Conservation (phyloP, 2,888 invertebrate species). For the Linnaemya tessellans region DNA sequence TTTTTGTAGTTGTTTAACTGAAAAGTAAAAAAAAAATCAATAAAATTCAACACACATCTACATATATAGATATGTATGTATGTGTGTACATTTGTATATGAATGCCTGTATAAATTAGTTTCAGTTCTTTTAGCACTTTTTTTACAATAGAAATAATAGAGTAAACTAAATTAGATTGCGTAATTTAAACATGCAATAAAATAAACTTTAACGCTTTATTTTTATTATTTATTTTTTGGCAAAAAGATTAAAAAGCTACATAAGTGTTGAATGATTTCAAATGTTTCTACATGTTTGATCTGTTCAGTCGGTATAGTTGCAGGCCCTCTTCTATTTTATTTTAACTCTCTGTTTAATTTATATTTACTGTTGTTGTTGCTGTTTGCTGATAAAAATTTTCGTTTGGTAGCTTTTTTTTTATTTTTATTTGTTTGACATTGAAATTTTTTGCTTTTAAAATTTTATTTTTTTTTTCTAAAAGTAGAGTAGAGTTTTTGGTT, state of each 20-base stretch:
- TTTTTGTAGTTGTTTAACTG: background rate
- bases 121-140: slow-evolving; percentile 13
- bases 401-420: background rate
- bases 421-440: slow-evolving; percentile 63
- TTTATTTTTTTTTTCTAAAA: background rate
- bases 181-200: slow-evolving; percentile 32
- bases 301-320: background rate
- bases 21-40: background rate
- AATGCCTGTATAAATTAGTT: background rate
- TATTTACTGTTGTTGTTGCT: background rate
- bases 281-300: slow-evolving; percentile 34
- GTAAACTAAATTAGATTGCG: slow-evolving; percentile 30
- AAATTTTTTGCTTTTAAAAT: slow-evolving; percentile 28
- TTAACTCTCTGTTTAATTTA: background rate
- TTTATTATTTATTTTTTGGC: background rate
- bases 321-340: background rate
- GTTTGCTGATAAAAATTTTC: background rate
- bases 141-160: slow-evolving; percentile 2
- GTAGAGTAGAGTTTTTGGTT: background rate
- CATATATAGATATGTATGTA: no score
- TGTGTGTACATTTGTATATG: background rate
- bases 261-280: slow-evolving; percentile 15
- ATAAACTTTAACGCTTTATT: background rate
- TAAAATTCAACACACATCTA: background rate
- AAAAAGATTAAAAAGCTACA: slow-evolving; percentile 10